These are phyloP conservation scores for Crypturellus undulatus DNA, from an alignment of 2,113 vertebrate genomes.

Conservation along the genomic window DNA sequence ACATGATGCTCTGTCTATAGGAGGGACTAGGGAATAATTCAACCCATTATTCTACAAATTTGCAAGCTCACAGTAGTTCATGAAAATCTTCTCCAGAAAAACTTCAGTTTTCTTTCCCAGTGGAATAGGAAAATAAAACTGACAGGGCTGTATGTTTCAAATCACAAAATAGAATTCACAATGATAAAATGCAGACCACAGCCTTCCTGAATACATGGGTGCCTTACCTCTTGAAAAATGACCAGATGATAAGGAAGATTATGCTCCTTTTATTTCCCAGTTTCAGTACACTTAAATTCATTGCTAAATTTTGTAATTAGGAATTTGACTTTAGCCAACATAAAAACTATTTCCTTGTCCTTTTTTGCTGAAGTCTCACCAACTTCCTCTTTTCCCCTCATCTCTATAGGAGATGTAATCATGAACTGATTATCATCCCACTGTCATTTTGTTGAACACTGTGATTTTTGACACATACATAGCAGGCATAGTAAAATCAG, in stretches of 20 bases:
- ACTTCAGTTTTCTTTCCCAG: background rate
- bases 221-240: background rate
- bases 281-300: background rate
- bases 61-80: background rate
- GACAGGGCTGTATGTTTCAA: background rate
- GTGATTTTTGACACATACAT: background rate
- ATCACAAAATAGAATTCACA: background rate
- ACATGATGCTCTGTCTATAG: background rate
- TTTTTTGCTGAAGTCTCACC: background rate
- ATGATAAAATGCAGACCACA: background rate
- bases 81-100: background rate
- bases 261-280: background rate
- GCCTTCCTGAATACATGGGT: background rate
- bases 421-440: background rate
- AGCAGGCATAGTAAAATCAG: background rate
- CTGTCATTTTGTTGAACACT: background rate
- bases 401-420: background rate
- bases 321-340: background rate
- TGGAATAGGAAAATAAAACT: background rate
- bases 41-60: background rate
- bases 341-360: background rate
- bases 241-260: background rate
- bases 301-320: background rate
- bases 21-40: background rate
- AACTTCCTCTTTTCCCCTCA: background rate